Conservation (phyloP, 2,888 invertebrate genomes). For the Hirtodrosophila confusa region DNA sequence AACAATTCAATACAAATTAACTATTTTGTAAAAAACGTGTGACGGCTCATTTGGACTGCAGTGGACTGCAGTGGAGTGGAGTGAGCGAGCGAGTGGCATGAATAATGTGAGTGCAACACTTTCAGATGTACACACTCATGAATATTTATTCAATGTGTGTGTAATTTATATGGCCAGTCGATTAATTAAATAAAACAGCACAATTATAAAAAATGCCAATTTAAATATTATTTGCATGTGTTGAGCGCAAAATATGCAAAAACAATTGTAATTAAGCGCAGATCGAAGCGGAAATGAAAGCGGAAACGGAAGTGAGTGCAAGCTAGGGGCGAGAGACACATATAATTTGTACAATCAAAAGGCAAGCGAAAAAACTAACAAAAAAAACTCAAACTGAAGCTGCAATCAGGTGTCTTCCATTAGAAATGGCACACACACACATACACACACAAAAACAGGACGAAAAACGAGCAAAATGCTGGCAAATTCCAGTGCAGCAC, state of each 20-base stretch:
- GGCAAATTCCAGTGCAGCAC: constrained; percentile 57
- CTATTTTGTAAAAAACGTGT: constrained; percentile 26
- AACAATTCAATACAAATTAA: constrained; percentile 45
- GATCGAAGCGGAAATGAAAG: constrained; percentile 1
- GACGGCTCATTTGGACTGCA: constrained; percentile 36
- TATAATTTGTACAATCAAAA: constrained; percentile 1
- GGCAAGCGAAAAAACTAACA: not conserved
- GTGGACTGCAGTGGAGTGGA: not conserved
- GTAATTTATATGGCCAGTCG: constrained; percentile 30
- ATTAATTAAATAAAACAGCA: constrained; percentile 44
- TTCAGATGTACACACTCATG: constrained; percentile 25
- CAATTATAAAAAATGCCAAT: constrained; percentile 5
- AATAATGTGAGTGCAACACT: constrained; percentile 37
- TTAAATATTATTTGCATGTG: constrained; percentile 24
- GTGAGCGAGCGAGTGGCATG: constrained; percentile 17
- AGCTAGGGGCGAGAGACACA: not conserved
- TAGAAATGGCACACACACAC: constrained; percentile 14
- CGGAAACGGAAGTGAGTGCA: not conserved
- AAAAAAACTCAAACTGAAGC: constrained; percentile 3
- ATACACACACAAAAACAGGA: not conserved
- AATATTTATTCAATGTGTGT: constrained; percentile 14
- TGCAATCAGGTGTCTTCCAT: constrained; percentile 35
- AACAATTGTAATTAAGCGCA: constrained; percentile 17
- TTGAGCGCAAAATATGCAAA: constrained; percentile 3
- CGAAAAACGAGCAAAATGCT: not conserved